Conservation (phyloP, 1,140 invertebrate species). For the Brachionus sp. region DNA sequence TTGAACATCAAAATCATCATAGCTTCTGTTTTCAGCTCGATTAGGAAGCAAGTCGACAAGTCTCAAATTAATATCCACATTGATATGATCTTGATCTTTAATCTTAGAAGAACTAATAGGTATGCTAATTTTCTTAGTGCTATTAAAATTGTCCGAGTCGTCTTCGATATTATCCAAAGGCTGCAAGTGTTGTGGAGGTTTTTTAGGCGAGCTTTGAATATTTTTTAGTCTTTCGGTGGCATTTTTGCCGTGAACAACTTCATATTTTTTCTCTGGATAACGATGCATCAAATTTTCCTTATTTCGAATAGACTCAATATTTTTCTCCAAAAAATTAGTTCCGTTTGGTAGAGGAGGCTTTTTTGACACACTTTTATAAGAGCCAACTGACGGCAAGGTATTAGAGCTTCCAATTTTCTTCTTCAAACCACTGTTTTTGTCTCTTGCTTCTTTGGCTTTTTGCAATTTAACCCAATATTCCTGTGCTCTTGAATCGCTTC, state of each 20-base stretch:
- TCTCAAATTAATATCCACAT: constrained; percentile 38
- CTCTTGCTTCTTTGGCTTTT: not conserved
- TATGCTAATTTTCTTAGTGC: constrained; percentile 15
- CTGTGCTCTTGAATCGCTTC: constrained; percentile 12
- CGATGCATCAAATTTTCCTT: constrained; percentile 45
- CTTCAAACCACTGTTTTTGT: constrained; percentile 7
- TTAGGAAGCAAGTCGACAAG: constrained; percentile 21
- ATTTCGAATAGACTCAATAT: constrained; percentile 34
- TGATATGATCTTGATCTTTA: constrained; percentile 32
- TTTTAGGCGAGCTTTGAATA: not conserved
- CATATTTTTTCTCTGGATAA: constrained; percentile 46
- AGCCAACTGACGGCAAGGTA: constrained; percentile 6
- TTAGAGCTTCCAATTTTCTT: constrained; percentile 21
- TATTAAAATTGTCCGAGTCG: constrained; percentile 7
- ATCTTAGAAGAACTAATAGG: not conserved
- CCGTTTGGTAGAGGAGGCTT: constrained; percentile 23
- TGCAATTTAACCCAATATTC: constrained; percentile 40
- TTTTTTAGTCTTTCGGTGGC: not conserved
- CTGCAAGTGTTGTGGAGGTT: constrained; percentile 2
- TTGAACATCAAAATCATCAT: constrained; percentile 38
- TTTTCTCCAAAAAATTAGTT: constrained; percentile 40
- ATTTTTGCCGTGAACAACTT: constrained; percentile 42
- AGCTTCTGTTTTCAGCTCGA: constrained; percentile 25
- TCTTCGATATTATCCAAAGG: constrained; percentile 6
- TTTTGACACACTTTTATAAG: not conserved